Evolutionary conservation across 2,888 invertebrate species (phyloP).

Genomic region (Tenthredo livida): DNA sequence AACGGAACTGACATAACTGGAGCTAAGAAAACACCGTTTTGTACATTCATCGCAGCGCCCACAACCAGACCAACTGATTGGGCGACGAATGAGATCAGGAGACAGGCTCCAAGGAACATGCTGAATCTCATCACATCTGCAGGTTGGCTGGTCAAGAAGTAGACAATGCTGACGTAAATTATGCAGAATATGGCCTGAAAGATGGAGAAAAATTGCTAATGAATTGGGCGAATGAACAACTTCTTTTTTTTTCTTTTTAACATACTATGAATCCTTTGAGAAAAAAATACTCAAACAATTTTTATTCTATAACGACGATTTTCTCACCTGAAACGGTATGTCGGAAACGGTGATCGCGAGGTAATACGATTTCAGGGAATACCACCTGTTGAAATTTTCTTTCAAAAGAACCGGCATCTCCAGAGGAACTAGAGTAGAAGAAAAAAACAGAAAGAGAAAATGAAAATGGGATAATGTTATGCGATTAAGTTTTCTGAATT

Average conservation of each 20-base stretch:
- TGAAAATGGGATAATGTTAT: neutral
- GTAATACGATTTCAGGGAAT: slow-evolving; percentile 96
- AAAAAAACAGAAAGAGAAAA: too few relatives aligned
- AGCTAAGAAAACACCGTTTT: slow-evolving; percentile 97
- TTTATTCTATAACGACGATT: neutral
- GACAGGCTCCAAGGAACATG: slow-evolving; percentile 93
- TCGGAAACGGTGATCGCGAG: slow-evolving; percentile 97
- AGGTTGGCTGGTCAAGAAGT: slow-evolving; percentile 97
- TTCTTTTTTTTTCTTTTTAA: neutral
- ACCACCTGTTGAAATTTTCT: slow-evolving; percentile 98
- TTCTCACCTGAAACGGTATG: slow-evolving; percentile 96
- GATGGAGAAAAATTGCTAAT: slow-evolving; percentile 58
- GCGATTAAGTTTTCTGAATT: neutral
- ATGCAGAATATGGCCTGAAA: slow-evolving; percentile 95
- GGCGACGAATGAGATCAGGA: slow-evolving; percentile 95
- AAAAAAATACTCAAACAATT: slow-evolving; percentile 20
- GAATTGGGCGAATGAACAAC: neutral
- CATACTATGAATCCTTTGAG: neutral
- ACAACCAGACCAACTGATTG: slow-evolving; percentile 97
- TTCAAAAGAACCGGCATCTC: slow-evolving; percentile 97
- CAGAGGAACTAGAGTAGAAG: slow-evolving; percentile 87
- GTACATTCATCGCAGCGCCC: slow-evolving; percentile 96
- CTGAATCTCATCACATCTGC: slow-evolving; percentile 89
- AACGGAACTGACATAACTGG: slow-evolving; percentile 98
- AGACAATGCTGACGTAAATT: slow-evolving; percentile 95